Percentiles rank a stretch among this genome's conserved stretches.
These are phyloP conservation scores for Microctonus hyperodae DNA, from an alignment of 2,888 invertebrate genomes.

Conservation along the genomic window DNA sequence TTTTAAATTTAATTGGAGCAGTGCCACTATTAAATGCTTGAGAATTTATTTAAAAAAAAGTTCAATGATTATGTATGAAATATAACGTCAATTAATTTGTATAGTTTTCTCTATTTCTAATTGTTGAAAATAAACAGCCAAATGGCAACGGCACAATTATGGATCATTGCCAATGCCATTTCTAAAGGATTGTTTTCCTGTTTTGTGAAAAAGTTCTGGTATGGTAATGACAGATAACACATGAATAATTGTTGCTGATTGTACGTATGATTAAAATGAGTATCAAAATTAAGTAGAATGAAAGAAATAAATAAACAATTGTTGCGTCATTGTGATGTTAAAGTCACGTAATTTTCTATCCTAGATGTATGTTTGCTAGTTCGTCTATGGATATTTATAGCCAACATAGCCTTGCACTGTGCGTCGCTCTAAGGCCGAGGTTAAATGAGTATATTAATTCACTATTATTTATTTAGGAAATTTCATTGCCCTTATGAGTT, in stretches of 20 bases:
- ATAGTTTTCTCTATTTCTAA: neutral
- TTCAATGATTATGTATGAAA: neutral
- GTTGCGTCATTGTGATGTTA: neutral
- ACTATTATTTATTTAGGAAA: neutral
- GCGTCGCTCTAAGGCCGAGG: constrained; percentile 30
- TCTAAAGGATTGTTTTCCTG: neutral
- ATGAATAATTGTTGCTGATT: neutral
- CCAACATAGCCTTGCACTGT: constrained; percentile 12
- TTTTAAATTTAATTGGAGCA: neutral
- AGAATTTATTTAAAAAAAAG: neutral
- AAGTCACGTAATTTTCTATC: neutral
- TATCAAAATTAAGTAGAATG: neutral
- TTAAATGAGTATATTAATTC: constrained; percentile 14
- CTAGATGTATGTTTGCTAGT: constrained; percentile 5
- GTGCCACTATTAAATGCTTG: neutral
- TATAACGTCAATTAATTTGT: neutral
- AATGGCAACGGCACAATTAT: constrained; percentile 3
- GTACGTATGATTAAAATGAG: neutral
- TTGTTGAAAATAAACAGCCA: neutral
- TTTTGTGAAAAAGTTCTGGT: neutral
- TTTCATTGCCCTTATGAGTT: neutral
- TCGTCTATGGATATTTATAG: constrained; percentile 26
- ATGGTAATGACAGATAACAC: neutral
- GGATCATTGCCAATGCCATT: constrained; percentile 31
- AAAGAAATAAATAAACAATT: neutral